Evolutionary conservation across 2,113 vertebrate genomes (phyloP), one percentile per base, ranked within the genome.

Genomic region (Cyanoliseus patagonus): DNA sequence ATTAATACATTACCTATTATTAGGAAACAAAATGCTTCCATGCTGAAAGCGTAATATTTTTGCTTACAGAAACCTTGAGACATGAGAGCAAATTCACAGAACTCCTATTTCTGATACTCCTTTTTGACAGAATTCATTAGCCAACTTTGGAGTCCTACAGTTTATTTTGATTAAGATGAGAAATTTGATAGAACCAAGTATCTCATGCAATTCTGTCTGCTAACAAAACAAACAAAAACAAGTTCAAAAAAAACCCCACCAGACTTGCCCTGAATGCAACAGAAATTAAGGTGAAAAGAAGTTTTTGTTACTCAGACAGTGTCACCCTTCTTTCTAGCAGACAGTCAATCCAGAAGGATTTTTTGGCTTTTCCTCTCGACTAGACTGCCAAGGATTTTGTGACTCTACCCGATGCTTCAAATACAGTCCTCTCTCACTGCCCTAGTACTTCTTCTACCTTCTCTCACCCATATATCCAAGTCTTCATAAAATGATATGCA

Each of bases 401-500:
- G 67, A 66, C 70, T 87, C 41, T 39, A 88, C 49, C 55, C 1
- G 0, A 15, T 35, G 81, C 23, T 87, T 75, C 70, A 73, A 81
- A 72, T 13, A 79, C 68, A 86, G 16, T 61, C 59, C 55, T 39
- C 57, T 81, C 72, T 75, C 41, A 44, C 61, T 88, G 66, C 44
- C 89, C 37, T 57, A 41, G 53, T 63, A 62, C 33, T 67, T 61
- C 25, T 88, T 77, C 76, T 64, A 85, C 76, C 39, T 95, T 81
- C 64, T 59, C 92, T 77, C 4, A 1, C 62, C 70, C 74, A 27
- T 47, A 49, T 18, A 80, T 63, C 41, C 55, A 89, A 78, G 27
- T 57, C 46, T 86, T 75, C 77, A 86, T 55, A 84, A 95, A 93
- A 77, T 77, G 31, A 94, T 27, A 77, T 49, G 39, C 91, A 91